Base-by-base conservation (phyloP, 2,888 invertebrate genomes). In the Fragum fragum region DNA sequence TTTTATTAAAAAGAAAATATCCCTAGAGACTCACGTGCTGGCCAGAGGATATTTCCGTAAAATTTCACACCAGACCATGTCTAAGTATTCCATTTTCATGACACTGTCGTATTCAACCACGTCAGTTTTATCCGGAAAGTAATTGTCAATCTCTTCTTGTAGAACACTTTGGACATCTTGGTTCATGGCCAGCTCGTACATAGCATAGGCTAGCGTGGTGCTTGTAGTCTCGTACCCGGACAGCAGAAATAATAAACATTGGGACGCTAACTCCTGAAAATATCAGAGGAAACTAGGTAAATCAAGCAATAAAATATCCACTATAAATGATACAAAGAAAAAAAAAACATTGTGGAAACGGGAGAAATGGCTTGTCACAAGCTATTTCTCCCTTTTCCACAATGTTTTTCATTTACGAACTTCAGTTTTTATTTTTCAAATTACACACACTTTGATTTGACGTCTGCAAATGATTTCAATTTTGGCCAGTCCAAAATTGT, bases 191-290 rank as follows among this genome's bases (percentile, higher is more conserved):
- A 95, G 90, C 59, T 95, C 93, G 88, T 95, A 95, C 73, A 95
- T 91, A 16, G 94, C 92, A 88, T 95, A 95, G 7, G 94, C 94
- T 42, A 96, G 89, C 2, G 95, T 93, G 2, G 95, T 95, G 32
- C 95, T 95, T 0, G 95, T 95, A 0, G 96, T 96, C 88, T 96
- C 96, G 83, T 95, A 96, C 0, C 95, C 95, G 26, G 95, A 95
- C 70, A 95, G 88, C 52, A 95, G 90, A 85, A 95, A 95, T 1
- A 95, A 92, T 85, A 95, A 76, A 23, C 90, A 88, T 79, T 93
- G 93, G 1, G 91, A 88, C 21, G 91, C 88, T n/a, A 94, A 88
- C 72, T 94, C 94, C 93, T 93, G 85, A 9, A 86, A 85, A 47
- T 16, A n/a, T 69, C 69, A 63, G n/a, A n/a, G n/a, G n/a, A n/a